phyloP scores from a whole-genome alignment of 1,140 invertebrate genomes.

The Lysiphlebus fabarum region DNA sequence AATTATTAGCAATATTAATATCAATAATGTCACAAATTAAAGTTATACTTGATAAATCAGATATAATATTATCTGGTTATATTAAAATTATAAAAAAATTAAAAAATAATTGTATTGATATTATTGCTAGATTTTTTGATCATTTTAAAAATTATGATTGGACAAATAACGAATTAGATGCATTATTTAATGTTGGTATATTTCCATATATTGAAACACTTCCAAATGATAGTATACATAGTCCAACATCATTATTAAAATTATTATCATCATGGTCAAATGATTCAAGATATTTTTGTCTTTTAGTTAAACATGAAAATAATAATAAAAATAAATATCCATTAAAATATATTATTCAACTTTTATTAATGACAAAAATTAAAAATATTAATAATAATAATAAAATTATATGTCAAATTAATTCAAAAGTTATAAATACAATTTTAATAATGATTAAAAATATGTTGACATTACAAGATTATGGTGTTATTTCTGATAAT shows the following conservation, averaged over 20 bases:
- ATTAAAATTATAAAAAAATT: constrained; percentile 67
- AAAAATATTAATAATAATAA: no score
- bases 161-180: constrained; percentile 67
- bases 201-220: constrained; percentile 79
- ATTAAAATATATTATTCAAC: constrained; percentile 65
- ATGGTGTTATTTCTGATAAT: constrained; percentile 52
- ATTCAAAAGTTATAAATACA: constrained; percentile 63
- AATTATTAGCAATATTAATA: constrained; percentile 70
- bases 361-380: constrained; percentile 68
- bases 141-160: constrained; percentile 77
- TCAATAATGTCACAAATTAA: constrained; percentile 65
- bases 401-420: constrained; percentile 19
- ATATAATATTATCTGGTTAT: constrained; percentile 63
- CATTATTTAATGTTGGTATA: constrained; percentile 73
- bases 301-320: constrained; percentile 64
- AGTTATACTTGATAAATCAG: constrained; percentile 57
- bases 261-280: constrained; percentile 74
- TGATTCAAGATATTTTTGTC: constrained; percentile 70
- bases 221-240: constrained; percentile 76
- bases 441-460: constrained; percentile 79
- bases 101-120: constrained; percentile 59
- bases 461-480: constrained; percentile 66
- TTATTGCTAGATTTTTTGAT: constrained; percentile 71
- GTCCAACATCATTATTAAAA: constrained; percentile 77
- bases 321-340: constrained; percentile 54